Conservation (phyloP, 2,113 vertebrate genomes). For the Percopsis transmontana region DNA sequence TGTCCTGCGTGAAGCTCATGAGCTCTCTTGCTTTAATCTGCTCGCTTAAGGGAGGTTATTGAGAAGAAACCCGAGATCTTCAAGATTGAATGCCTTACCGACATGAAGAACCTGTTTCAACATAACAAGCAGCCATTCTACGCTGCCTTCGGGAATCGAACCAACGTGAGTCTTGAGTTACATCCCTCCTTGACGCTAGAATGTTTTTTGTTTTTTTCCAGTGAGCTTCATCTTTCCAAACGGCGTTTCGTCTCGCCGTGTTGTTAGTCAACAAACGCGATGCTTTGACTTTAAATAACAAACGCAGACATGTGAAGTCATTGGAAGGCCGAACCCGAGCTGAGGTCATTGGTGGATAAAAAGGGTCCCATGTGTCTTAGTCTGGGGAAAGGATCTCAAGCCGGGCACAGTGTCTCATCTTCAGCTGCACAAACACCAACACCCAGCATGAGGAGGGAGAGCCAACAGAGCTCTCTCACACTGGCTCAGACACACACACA, state of each 20-base stretch:
- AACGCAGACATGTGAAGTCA: conserved; percentile 50
- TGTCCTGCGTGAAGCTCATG: conserved; percentile 2
- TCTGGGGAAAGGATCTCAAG: conserved; percentile 38
- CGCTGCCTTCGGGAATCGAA: conserved; percentile 95
- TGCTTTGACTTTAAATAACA: conserved; percentile 36
- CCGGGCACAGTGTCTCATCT: conserved; percentile 51
- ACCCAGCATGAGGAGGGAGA: conserved; percentile 31
- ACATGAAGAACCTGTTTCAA: conserved; percentile 96
- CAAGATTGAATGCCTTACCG: conserved; percentile 97
- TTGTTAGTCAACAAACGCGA: conserved; percentile 15
- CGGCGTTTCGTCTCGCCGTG: conserved; percentile 9
- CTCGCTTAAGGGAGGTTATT: conserved; percentile 88
- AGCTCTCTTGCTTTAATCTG: conserved; percentile 27
- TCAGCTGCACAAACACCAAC: conserved; percentile 67
- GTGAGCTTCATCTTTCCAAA: background rate
- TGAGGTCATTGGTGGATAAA: conserved; percentile 41
- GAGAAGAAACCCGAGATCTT: conserved; percentile 99
- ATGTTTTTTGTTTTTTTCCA: background rate
- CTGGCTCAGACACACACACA: conserved; percentile 23
- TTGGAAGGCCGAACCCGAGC: conserved; percentile 44
- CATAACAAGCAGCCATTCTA: conserved; percentile 92
- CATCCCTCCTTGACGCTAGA: conserved; percentile 3
- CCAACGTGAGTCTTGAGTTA: conserved; percentile 80
- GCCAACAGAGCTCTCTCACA: conserved; percentile 8
- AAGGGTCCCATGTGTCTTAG: conserved; percentile 29